A percentile compares a stretch with the other conserved stretches of the same genome.
phyloP scores from a whole-genome alignment of 2,113 vertebrate genomes.

The Hipposideros armiger region DNA sequence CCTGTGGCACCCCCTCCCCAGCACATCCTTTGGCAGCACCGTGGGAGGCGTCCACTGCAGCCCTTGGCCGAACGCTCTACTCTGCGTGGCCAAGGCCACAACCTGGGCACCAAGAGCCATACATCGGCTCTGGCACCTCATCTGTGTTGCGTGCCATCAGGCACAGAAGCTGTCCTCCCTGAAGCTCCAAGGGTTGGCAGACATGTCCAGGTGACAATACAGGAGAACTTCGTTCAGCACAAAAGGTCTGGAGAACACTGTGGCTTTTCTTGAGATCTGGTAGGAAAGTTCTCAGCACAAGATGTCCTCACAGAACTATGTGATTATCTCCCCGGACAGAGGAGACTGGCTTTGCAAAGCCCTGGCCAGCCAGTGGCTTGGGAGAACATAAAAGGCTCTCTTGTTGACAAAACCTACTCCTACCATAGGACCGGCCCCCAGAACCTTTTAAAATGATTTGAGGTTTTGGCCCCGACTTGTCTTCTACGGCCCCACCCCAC shows the following conservation, averaged over 20 bases:
- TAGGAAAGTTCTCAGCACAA: neutral
- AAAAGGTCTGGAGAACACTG: neutral
- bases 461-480: slow-evolving; percentile 70
- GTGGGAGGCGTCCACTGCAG: neutral
- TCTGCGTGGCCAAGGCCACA: neutral
- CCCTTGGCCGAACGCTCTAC: fast-evolving
- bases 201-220: neutral
- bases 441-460: slow-evolving; percentile 60
- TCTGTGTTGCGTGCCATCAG: neutral
- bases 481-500: slow-evolving; percentile 54
- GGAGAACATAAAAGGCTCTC: slow-evolving; percentile 69
- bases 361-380: slow-evolving; percentile 50
- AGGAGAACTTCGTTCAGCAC: neutral
- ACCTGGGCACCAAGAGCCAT: fast-evolving
- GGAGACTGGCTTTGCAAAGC: slow-evolving; percentile 52
- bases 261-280: neutral
- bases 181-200: neutral
- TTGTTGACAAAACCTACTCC: slow-evolving; percentile 77
- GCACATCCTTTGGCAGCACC: neutral
- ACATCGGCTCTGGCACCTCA: neutral
- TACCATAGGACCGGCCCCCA: slow-evolving; percentile 40
- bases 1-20: neutral
- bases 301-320: neutral
- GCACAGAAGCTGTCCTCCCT: neutral
- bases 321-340: neutral